These are phyloP conservation scores for Porites rus DNA, from an alignment of 92 coral and sea anemone species.

Conservation along the genomic window DNA sequence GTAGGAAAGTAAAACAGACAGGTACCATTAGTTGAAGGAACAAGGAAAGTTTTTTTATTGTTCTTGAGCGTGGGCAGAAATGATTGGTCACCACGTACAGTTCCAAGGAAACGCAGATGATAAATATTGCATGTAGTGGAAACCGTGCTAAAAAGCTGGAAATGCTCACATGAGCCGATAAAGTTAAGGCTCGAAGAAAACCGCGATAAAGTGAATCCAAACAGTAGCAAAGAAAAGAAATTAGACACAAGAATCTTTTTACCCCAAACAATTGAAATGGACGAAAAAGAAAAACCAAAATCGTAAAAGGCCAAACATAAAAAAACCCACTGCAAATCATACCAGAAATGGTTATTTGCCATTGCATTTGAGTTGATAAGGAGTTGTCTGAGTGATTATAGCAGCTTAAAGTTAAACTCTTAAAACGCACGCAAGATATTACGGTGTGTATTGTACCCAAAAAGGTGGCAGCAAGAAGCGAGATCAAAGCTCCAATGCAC, in stretches of 20 bases:
- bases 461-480: not conserved
- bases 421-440: not conserved
- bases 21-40: not conserved
- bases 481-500: slow-evolving; percentile 33
- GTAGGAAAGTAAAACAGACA: not conserved
- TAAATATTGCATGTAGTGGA: not conserved
- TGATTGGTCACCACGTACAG: not conserved
- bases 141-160: not conserved
- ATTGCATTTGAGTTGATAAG: not conserved
- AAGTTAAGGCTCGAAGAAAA: not conserved
- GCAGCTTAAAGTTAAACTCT: not conserved
- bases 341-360: not conserved
- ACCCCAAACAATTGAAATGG: not conserved
- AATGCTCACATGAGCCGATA: not conserved
- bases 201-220: not conserved
- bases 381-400: not conserved
- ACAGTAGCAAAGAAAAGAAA: not conserved
- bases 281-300: not conserved
- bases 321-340: not conserved
- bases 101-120: not conserved
- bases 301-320: not conserved
- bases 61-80: not conserved
- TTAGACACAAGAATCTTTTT: not conserved
- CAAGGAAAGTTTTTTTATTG: too few relatives aligned
- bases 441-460: not conserved